Conservation (phyloP, 2,888 invertebrate species). For the Luffia ferchaultella region DNA sequence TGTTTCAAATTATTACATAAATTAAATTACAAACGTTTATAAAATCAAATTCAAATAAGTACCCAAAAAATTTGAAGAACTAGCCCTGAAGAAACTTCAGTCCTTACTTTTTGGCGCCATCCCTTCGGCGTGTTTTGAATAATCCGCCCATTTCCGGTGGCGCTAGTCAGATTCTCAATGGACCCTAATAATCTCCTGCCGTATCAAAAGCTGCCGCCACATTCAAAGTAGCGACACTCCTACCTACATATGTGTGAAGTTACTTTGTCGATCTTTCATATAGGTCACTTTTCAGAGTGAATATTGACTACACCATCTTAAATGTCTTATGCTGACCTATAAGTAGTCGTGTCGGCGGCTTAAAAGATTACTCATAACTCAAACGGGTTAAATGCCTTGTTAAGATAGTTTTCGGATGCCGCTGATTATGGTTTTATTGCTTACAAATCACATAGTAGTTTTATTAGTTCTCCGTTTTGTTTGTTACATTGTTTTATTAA, state of each 20-base stretch:
- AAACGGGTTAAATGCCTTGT: not conserved
- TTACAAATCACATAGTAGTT: not conserved
- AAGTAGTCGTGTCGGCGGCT: not conserved
- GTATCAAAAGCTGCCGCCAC: not conserved
- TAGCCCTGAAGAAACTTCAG: too few species aligned
- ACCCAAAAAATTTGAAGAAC: too few species aligned
- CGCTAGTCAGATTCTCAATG: too few species aligned
- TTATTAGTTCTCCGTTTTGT: not conserved
- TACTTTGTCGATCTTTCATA: too few species aligned
- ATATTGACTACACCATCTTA: too few species aligned
- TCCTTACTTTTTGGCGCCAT: constrained; percentile 1
- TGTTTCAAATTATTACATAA: too few species aligned
- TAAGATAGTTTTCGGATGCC: not conserved
- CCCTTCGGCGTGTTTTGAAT: constrained; percentile 8
- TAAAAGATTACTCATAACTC: not conserved
- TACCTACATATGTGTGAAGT: too few species aligned
- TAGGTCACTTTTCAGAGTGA: too few species aligned
- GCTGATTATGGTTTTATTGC: not conserved
- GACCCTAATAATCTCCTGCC: not conserved
- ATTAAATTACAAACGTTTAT: too few species aligned
- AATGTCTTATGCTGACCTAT: too few species aligned
- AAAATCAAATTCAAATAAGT: too few species aligned
- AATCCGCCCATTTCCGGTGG: constrained; percentile 46
- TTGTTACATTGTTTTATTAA: not conserved
- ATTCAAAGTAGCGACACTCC: too few species aligned